phyloP scores from a whole-genome alignment of 2,113 vertebrate species.

The Cyanoderma ruficeps region DNA sequence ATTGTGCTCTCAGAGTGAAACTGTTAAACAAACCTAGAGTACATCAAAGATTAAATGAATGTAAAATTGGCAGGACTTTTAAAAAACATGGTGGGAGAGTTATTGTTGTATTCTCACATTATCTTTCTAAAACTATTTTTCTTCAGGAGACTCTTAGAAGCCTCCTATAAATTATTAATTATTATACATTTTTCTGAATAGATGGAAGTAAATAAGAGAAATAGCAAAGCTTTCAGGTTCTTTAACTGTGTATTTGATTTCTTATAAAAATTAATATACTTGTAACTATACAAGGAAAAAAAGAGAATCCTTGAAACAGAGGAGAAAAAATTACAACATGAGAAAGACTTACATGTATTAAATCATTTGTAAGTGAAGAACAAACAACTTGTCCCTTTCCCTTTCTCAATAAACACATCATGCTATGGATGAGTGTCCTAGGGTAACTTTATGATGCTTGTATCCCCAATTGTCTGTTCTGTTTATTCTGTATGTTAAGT shows the following conservation, averaged over 20 bases:
- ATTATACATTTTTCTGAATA: background rate
- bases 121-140: background rate
- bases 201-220: background rate
- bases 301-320: background rate
- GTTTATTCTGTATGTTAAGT: no score
- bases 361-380: background rate
- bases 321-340: background rate
- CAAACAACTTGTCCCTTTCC: background rate
- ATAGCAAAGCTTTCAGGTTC: background rate
- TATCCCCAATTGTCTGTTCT: no score
- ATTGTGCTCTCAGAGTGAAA: background rate
- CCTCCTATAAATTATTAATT: background rate
- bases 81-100: background rate
- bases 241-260: background rate
- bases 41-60: background rate
- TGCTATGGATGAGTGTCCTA: background rate
- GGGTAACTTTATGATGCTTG: no score
- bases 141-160: background rate
- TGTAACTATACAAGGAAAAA: background rate
- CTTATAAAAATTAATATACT: background rate
- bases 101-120: background rate
- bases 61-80: background rate
- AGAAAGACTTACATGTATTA: background rate
- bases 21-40: background rate
- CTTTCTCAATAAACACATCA: background rate